Percentiles rank a stretch among this genome's conserved stretches.
phyloP scores from a whole-genome alignment of 2,888 invertebrate species.

The Elegia similella region DNA sequence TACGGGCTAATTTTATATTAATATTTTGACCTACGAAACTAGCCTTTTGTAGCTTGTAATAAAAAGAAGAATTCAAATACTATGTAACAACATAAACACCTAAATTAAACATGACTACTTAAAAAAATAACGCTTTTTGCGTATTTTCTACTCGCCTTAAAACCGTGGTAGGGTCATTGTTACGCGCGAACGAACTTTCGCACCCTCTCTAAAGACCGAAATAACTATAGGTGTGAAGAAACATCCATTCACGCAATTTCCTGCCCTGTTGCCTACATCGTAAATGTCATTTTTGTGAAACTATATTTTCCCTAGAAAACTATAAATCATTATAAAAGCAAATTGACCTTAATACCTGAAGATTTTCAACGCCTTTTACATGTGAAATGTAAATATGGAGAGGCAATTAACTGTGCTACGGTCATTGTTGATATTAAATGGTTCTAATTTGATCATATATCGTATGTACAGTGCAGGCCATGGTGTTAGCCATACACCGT shows the following conservation, averaged over 20 bases:
- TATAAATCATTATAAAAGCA: slow-evolving; percentile 16
- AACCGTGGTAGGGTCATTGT: slow-evolving; percentile 42
- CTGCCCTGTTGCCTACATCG: slow-evolving; percentile 1
- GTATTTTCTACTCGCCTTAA: background rate
- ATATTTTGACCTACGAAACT: too few relatives aligned
- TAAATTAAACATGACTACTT: too few relatives aligned
- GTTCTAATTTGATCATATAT: background rate
- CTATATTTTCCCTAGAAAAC: background rate
- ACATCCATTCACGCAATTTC: slow-evolving; percentile 21
- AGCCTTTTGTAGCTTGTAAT: too few relatives aligned
- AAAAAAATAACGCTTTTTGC: background rate
- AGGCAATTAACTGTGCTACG: slow-evolving; percentile 1
- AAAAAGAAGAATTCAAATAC: too few relatives aligned
- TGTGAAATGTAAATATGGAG: slow-evolving; percentile 14
- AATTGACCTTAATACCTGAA: slow-evolving; percentile 21
- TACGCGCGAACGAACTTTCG: slow-evolving; percentile 52
- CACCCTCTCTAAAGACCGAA: slow-evolving; percentile 46
- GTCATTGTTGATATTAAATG: background rate
- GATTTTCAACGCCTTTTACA: slow-evolving; percentile 17
- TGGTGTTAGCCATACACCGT: too few relatives aligned
- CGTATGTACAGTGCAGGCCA: too few relatives aligned
- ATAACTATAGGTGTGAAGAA: slow-evolving; percentile 39
- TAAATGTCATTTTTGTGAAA: slow-evolving; percentile 6
- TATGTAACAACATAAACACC: too few relatives aligned
- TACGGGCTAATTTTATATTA: too few relatives aligned